phyloP scores from a whole-genome alignment of 2,797 vertebrate species.

The Brachyrhaphis roseni region DNA sequence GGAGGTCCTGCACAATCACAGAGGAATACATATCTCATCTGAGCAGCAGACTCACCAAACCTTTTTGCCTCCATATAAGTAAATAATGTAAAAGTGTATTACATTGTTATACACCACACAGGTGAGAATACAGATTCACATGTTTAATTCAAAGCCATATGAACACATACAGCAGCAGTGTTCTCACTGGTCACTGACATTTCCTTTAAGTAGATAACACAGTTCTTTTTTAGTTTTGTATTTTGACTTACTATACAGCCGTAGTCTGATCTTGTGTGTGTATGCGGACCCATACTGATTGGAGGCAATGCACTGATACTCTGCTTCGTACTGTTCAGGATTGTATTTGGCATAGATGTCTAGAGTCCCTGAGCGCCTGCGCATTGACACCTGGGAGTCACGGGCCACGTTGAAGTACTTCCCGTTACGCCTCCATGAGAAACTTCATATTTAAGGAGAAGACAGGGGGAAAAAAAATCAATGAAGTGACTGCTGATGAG shows the following conservation, averaged over 20 bases:
- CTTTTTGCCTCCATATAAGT: background rate
- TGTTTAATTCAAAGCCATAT: background rate
- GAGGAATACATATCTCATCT: background rate
- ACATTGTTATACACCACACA: background rate
- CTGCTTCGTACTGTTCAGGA: slow-evolving; percentile 93
- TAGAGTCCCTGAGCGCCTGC: slow-evolving; percentile 89
- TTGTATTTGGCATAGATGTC: slow-evolving; percentile 91
- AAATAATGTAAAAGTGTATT: background rate
- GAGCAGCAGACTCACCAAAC: background rate
- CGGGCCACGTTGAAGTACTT: slow-evolving; percentile 95
- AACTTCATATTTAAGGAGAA: slow-evolving; percentile 75
- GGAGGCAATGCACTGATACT: slow-evolving; percentile 94
- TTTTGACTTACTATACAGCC: slow-evolving; percentile 90
- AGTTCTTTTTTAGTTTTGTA: slow-evolving; percentile 1
- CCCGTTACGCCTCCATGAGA: slow-evolving; percentile 94
- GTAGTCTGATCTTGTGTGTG: slow-evolving; percentile 91
- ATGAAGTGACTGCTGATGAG: slow-evolving; percentile 2
- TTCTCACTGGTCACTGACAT: slow-evolving; percentile 5
- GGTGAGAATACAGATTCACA: background rate
- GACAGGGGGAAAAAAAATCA: slow-evolving; percentile 12
- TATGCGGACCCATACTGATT: slow-evolving; percentile 92
- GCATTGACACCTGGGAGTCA: slow-evolving; percentile 91
- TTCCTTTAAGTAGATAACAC: background rate
- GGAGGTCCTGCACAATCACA: slow-evolving; percentile 85
- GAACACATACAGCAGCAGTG: background rate